Evolutionary conservation across 2,113 vertebrate genomes (phyloP).

Genomic region (Tachysurus vachellii): DNA sequence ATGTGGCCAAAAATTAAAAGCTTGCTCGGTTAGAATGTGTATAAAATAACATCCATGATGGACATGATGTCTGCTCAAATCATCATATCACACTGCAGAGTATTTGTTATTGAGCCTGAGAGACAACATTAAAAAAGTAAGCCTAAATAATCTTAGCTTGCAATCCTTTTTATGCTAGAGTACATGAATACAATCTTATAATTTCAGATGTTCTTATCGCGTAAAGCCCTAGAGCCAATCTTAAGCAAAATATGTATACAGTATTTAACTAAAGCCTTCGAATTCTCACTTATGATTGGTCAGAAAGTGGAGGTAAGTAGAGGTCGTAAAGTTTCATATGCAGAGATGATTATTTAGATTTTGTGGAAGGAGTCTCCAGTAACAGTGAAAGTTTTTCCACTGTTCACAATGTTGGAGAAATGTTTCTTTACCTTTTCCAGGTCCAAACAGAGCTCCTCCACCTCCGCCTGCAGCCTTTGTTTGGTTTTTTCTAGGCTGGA

Average conservation of each 20-base stretch:
- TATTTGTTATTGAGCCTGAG: not conserved
- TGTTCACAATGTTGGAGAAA: not conserved
- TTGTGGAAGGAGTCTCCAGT: not conserved
- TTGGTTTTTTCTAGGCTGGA: constrained; percentile 79
- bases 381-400: not conserved
- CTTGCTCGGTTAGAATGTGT: not conserved
- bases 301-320: not conserved
- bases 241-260: not conserved
- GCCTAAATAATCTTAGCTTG: not conserved
- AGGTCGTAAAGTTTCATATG: not conserved
- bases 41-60: not conserved
- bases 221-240: not conserved
- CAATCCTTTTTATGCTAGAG: not conserved
- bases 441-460: constrained; percentile 78
- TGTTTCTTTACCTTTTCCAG: constrained; percentile 72
- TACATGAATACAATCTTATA: not conserved
- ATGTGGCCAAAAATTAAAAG: not conserved
- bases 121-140: not conserved
- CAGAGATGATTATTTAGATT: not conserved
- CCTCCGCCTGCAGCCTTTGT: constrained; percentile 75
- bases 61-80: not conserved
- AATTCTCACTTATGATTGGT: not conserved
- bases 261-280: not conserved
- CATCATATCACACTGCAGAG: not conserved
- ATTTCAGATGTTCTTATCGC: not conserved